phyloP scores from a whole-genome alignment of 1,140 invertebrate genomes.

The Calephelis nemesis region DNA sequence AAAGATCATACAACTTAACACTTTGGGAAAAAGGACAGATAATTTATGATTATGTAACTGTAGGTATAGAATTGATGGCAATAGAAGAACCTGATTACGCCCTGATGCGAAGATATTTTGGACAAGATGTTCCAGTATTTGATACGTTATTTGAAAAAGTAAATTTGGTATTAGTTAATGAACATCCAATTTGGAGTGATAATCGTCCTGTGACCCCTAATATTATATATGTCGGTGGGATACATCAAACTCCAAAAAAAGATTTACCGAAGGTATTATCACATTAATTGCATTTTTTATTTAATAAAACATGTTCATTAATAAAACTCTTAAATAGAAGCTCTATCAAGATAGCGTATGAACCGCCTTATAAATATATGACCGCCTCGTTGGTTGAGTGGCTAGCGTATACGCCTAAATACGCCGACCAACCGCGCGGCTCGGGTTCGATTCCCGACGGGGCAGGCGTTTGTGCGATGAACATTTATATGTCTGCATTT shows the following conservation, averaged over 20 bases:
- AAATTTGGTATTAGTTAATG: constrained; percentile 78
- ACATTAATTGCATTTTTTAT: no score
- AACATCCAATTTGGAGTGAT: constrained; percentile 38
- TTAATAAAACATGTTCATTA: no score
- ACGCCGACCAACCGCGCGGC: no score
- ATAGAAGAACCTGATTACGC: constrained; percentile 38
- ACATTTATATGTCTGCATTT: no score
- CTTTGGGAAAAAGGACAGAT: constrained; percentile 30
- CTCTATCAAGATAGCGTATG: no score
- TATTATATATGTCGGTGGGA: constrained; percentile 70
- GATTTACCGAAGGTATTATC: constrained; percentile 38
- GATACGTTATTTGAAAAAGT: constrained; percentile 69
- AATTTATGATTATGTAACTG: constrained; percentile 35
- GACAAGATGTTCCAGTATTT: constrained; percentile 49
- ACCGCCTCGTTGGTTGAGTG: no score
- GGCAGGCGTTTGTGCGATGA: no score
- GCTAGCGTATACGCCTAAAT: no score
- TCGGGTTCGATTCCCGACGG: no score
- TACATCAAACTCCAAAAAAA: constrained; percentile 61
- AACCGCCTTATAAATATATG: no score
- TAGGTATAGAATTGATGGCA: constrained; percentile 33
- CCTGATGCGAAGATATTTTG: constrained; percentile 60
- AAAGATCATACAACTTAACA: constrained; percentile 34
- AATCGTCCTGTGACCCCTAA: constrained; percentile 63
- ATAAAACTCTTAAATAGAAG: no score